These are phyloP conservation scores for Cassiopea xamachana DNA, from an alignment of 30 jellyfish, hydroid and myxozoan genomes.

Conservation along the genomic window DNA sequence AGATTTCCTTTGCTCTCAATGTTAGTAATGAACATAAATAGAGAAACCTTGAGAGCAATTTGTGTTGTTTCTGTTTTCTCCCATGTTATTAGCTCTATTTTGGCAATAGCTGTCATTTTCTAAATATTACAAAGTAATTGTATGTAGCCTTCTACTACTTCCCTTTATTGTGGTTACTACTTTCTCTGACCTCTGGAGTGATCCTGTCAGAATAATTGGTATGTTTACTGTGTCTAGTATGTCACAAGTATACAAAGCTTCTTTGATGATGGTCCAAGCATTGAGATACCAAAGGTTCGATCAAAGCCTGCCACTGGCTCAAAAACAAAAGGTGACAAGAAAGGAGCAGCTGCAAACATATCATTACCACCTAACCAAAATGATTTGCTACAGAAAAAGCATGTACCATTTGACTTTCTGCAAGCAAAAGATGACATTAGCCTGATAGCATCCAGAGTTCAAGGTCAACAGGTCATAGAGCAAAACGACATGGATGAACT, in stretches of 20 bases:
- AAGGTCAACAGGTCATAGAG: background rate
- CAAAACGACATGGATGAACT: slow-evolving; percentile 49
- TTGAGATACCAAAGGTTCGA: slow-evolving; percentile 50
- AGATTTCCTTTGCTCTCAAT: no score
- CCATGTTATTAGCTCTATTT: no score
- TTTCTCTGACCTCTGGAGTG: background rate
- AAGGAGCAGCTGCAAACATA: slow-evolving; percentile 12
- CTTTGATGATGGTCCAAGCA: slow-evolving; percentile 78
- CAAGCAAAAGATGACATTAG: slow-evolving; percentile 8
- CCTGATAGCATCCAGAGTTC: background rate
- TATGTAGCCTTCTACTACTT: background rate
- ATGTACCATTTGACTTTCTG: slow-evolving; percentile 29
- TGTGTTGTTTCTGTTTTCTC: no score
- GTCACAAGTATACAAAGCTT: slow-evolving; percentile 46
- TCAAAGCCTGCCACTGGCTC: slow-evolving; percentile 75
- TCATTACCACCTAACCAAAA: slow-evolving; percentile 6
- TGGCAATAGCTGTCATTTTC: no score
- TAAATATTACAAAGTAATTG: no score
- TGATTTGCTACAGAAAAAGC: slow-evolving; percentile 22
- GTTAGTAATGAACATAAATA: no score
- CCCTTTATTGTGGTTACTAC: background rate
- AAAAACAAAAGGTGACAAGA: slow-evolving; percentile 50
- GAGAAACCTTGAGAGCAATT: no score
- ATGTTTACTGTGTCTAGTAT: background rate
- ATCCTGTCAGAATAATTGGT: background rate